Conservation (phyloP, 2,888 invertebrate species). For the Microctonus hyperodae region DNA sequence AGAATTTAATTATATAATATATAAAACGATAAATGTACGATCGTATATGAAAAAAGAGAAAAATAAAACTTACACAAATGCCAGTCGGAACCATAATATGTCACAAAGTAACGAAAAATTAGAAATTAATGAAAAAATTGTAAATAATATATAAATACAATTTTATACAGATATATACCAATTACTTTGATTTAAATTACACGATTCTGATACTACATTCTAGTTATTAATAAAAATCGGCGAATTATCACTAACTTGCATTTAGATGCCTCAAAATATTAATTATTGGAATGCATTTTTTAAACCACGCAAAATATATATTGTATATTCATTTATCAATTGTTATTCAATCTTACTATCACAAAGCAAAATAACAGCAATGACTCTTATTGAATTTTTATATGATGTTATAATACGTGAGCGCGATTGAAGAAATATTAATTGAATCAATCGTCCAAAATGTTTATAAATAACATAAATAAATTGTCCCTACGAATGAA, state of each 20-base stretch:
- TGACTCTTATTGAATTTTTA: constrained; percentile 12
- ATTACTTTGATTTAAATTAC: background rate
- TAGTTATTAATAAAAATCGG: constrained; percentile 25
- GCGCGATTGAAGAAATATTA: constrained; percentile 26
- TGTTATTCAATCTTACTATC: constrained; percentile 29
- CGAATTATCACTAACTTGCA: constrained; percentile 36
- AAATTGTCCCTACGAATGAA: constrained; percentile 8
- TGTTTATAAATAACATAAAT: background rate
- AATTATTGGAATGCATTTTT: constrained; percentile 45
- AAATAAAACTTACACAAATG: constrained; percentile 34
- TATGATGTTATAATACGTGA: constrained; percentile 15
- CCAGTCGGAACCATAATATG: constrained; percentile 35
- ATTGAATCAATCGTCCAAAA: constrained; percentile 33
- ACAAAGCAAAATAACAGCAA: constrained; percentile 27
- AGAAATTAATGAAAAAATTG: constrained; percentile 36
- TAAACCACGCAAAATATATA: constrained; percentile 39
- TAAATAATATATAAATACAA: constrained; percentile 28
- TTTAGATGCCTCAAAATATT: constrained; percentile 40
- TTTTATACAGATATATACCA: constrained; percentile 24
- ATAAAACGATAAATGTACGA: constrained; percentile 19
- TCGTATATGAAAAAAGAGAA: constrained; percentile 34
- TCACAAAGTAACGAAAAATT: constrained; percentile 29
- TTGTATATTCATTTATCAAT: constrained; percentile 28
- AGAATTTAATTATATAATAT: constrained; percentile 49
- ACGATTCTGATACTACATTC: background rate